Conservation (phyloP, 2,888 invertebrate genomes). For the Linnaemya tessellans region DNA sequence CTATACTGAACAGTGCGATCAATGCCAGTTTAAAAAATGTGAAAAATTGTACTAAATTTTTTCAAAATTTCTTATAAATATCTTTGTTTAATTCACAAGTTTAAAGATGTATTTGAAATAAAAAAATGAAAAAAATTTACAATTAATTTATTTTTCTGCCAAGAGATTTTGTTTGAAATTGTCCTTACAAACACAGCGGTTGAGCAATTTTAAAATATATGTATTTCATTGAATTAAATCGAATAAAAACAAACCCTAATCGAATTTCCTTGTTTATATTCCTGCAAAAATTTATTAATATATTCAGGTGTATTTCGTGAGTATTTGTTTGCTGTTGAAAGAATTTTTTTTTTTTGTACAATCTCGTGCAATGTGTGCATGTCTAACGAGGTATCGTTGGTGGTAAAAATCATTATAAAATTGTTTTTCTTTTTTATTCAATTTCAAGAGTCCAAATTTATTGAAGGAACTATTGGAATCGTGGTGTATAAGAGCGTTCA, state of each 20-base stretch:
- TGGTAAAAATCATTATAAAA: conserved; percentile 39
- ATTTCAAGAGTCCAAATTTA: background rate
- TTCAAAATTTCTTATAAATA: no score
- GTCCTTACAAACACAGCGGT: no score
- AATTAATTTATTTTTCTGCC: no score
- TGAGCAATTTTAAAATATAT: no score
- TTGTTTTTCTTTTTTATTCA: background rate
- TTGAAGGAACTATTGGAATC: background rate
- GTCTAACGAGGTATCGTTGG: conserved; percentile 25
- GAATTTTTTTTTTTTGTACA: background rate
- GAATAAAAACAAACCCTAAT: background rate
- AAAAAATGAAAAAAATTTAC: no score
- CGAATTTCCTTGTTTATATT: background rate
- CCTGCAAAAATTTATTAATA: background rate
- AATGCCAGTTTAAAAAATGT: no score
- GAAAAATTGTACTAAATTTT: no score
- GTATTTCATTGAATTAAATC: no score
- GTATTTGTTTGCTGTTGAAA: conserved; percentile 31
- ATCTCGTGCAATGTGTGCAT: conserved; percentile 33
- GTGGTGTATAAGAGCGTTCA: background rate
- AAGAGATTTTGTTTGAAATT: no score
- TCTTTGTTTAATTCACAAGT: no score
- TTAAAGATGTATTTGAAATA: no score
- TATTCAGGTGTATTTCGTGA: background rate
- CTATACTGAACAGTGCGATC: no score